phyloP scores from a whole-genome alignment of 2,888 invertebrate genomes.

The Conistra vaccinii region DNA sequence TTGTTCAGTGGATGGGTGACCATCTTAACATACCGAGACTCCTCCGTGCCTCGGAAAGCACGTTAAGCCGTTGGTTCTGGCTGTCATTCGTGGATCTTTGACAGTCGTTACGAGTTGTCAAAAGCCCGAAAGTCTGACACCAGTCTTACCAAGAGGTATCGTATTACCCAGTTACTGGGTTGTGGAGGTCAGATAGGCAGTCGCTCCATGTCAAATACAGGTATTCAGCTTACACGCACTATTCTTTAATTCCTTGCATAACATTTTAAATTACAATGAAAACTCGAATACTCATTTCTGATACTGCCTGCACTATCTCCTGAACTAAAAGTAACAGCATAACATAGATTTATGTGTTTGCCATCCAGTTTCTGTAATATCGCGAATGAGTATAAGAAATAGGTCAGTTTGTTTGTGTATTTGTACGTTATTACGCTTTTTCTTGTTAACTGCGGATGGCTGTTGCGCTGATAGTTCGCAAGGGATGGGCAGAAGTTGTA shows the following conservation, averaged over 20 bases:
- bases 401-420: conserved; percentile 68
- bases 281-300: background rate
- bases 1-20: too few relatives aligned
- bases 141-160: too few relatives aligned
- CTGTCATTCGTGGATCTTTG: too few relatives aligned
- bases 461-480: conserved; percentile 13
- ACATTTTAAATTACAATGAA: background rate
- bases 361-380: conserved; percentile 68
- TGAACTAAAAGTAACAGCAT: conserved; percentile 61
- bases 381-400: conserved; percentile 68
- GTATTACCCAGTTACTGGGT: too few relatives aligned
- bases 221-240: too few relatives aligned
- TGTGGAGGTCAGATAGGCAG: too few relatives aligned
- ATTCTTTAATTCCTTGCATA: background rate
- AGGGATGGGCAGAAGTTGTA: conserved; percentile 18
- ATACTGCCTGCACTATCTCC: conserved; percentile 38
- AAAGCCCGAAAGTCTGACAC: too few relatives aligned
- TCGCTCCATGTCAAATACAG: too few relatives aligned
- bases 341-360: conserved; percentile 74
- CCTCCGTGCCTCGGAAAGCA: too few relatives aligned
- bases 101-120: too few relatives aligned
- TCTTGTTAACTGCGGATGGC: conserved; percentile 49
- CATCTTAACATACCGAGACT: too few relatives aligned
- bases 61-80: too few relatives aligned
- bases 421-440: conserved; percentile 57